Base-by-base conservation (phyloP, 37 sponge, comb jelly and placozoan species). In the Aphrocallistes beatrix region DNA sequence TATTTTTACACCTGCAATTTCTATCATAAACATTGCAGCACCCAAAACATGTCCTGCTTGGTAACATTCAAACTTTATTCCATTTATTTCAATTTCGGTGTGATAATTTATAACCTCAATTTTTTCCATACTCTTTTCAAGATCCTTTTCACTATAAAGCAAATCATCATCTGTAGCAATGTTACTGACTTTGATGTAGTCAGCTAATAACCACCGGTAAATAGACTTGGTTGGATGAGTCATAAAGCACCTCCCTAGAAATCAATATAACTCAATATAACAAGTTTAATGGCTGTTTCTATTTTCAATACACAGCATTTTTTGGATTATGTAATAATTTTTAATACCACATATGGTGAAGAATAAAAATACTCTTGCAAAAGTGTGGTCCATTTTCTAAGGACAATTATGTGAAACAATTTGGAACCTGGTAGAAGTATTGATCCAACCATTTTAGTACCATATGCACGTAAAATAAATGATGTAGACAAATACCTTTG, bases 221-320 rank as follows among this genome's bases (percentile, higher is more conserved):
- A 98, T 95, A 32, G 99, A 96, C 69, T 98, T 98, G 13, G 99
- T 95, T 23, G 99, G 96, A 83, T 94, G 99, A 9, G 99, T 98
- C 99, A 98, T 98, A 84, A 95, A 98, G 50, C 93, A 94, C 32
- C 99, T 86, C 6, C 83, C 83, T 82, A 82, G 10, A 34, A 16
- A 81, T 81, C 16, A 25, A 36, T 81, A 34, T 23, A 81, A 21
- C 10, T 21, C 13, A 25, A 81, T 81, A 81, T 23, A 25, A 21
- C 17, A 48, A 17, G 50, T 38, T 40, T 42, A n/a, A n/a, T n/a
- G n/a, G n/a, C n/a, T n/a, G n/a, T n/a, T n/a, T n/a, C n/a, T n/a
- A n/a, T n/a, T n/a, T n/a, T n/a, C n/a, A n/a, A n/a, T n/a, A n/a
- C n/a, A n/a, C n/a, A n/a, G n/a, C n/a, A n/a, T n/a, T n/a, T n/a